phyloP scores from a whole-genome alignment of 2,797 vertebrate species.

The Clarias platycephalus region DNA sequence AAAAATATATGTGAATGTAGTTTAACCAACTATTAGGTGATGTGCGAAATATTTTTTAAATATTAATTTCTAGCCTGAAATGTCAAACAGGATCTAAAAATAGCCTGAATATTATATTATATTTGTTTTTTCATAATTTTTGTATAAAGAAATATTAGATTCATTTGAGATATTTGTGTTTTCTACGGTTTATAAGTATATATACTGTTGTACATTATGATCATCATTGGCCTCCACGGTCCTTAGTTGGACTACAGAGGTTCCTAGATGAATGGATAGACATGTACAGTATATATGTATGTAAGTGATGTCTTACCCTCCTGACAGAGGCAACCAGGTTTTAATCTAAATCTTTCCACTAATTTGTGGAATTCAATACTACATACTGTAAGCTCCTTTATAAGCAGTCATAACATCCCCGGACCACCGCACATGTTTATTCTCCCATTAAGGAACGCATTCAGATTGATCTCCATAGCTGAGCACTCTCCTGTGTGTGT shows the following conservation, averaged over 20 bases:
- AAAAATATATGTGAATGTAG: background rate
- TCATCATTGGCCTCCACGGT: too few relatives aligned
- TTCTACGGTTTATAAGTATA: too few relatives aligned
- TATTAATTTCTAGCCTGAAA: background rate
- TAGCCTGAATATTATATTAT: background rate
- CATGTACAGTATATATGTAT: too few relatives aligned
- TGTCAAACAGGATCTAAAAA: background rate
- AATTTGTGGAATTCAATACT: background rate
- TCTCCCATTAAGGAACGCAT: background rate
- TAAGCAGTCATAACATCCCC: background rate
- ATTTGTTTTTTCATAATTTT: background rate
- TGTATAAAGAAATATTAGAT: background rate
- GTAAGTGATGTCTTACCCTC: too few relatives aligned
- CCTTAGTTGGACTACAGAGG: too few relatives aligned
- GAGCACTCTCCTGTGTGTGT: background rate
- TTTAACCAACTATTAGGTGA: background rate
- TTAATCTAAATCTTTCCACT: background rate
- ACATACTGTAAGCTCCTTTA: background rate
- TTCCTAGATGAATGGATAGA: too few relatives aligned
- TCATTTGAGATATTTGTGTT: background rate
- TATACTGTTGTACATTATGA: background rate
- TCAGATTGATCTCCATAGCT: background rate
- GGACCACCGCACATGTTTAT: background rate
- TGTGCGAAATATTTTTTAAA: background rate
- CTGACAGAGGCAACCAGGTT: background rate